Evolutionary conservation across 2,888 invertebrate species (phyloP), one percentile per base, ranked within the genome.

Genomic region (Lasius fuliginosus): DNA sequence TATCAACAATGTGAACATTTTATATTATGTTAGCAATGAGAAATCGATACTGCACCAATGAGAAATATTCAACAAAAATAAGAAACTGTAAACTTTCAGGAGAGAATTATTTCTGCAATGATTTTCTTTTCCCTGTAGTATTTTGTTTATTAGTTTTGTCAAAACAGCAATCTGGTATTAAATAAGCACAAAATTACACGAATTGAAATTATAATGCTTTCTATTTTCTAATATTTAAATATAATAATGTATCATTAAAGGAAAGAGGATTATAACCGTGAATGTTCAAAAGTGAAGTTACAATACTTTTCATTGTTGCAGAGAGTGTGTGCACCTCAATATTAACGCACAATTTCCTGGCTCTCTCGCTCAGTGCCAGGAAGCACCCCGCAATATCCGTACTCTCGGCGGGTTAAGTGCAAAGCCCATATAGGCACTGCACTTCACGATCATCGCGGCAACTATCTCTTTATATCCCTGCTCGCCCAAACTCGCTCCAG

Each of bases 341-440:
- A 89, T 89, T 86, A 83, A 86, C 89, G 83, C 71, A 86, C 86
- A 85, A 87, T 89, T 86, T 89, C 83, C 86, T 77, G 73, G 46
- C 58, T 67, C 62, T 18, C 46, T 82, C 81, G 73, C 69, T 84
- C 67, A 33, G 83, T 82, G 83, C 83, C 68, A 40, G 81, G 53
- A 83, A 73, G 74, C 65, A 71, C 64, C 65, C 77, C 83, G 89
- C 83, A 89, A 89, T 89, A 89, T 89, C 89, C 89, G 86, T 79
- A 79, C 86, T 87, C 79, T 58, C 79, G 11, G 65, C 9, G 82
- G 83, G 86, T 86, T 83, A 84, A 89, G 89, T 87, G 84, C 87
- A 67, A 82, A 23, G 56, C 23, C 69, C 75, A 71, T 81, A 74
- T 68, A 64, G 67, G 56, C 71, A 69, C 46, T 64, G 42, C 81